Conservation (phyloP, 2,113 vertebrate species). For the Polypterus senegalus region DNA sequence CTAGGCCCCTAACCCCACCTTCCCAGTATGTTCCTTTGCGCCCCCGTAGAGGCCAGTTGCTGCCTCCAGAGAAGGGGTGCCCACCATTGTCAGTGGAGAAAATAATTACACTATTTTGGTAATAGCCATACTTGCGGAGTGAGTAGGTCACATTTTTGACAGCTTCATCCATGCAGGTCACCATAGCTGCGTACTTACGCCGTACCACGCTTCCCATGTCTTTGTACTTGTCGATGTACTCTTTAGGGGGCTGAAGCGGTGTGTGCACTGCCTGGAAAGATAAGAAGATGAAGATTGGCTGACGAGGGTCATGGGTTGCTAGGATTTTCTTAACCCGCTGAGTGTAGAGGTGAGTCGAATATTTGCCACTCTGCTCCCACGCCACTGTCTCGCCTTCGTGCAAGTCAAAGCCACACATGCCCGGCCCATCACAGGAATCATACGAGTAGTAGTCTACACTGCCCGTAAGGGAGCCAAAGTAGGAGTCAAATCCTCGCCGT, state of each 20-base stretch:
- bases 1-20: slow-evolving; percentile 79
- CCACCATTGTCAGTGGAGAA: slow-evolving; percentile 92
- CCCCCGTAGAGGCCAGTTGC: slow-evolving; percentile 89
- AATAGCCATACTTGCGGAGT: slow-evolving; percentile 86
- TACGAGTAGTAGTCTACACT: slow-evolving; percentile 94
- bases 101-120: slow-evolving; percentile 81
- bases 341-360: slow-evolving; percentile 86
- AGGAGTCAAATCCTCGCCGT: slow-evolving; percentile 82
- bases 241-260: slow-evolving; percentile 77
- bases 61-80: slow-evolving; percentile 86
- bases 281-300: slow-evolving; percentile 83
- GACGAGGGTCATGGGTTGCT: slow-evolving; percentile 66
- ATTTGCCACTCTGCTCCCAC: slow-evolving; percentile 78
- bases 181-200: slow-evolving; percentile 88
- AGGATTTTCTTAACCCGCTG: slow-evolving; percentile 79
- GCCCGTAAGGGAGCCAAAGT: slow-evolving; percentile 87
- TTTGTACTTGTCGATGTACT: slow-evolving; percentile 84
- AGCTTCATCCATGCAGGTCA: slow-evolving; percentile 84
- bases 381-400: slow-evolving; percentile 81
- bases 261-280: slow-evolving; percentile 94
- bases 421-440: slow-evolving; percentile 77
- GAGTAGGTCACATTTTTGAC: slow-evolving; percentile 87
- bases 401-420: slow-evolving; percentile 79
- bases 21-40: slow-evolving; percentile 97
- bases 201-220: slow-evolving; percentile 73